A percentile compares a stretch with the other conserved stretches of the same genome.
These are phyloP conservation scores for Cynocephalus volans DNA, from an alignment of 2,113 vertebrate genomes.

Conservation along the genomic window DNA sequence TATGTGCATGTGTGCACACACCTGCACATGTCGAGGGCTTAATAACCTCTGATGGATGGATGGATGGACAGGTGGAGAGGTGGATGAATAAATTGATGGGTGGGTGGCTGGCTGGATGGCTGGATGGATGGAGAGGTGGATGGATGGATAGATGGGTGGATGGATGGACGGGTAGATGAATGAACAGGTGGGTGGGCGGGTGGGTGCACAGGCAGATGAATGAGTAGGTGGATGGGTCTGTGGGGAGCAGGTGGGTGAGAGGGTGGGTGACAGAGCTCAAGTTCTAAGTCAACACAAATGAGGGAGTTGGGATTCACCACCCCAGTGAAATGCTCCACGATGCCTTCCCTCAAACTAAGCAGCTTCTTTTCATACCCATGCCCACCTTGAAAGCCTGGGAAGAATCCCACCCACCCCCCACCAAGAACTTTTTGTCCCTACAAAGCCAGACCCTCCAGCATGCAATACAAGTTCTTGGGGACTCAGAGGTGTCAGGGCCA, in stretches of 20 bases:
- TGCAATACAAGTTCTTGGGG: not conserved
- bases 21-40: not conserved
- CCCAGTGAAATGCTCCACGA: not conserved
- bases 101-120: not conserved
- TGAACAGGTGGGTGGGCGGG: not conserved
- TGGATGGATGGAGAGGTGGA: not conserved
- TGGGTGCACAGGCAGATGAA: not conserved
- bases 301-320: not conserved
- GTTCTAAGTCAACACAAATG: not conserved
- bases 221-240: not conserved
- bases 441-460: not conserved
- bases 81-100: fast-evolving
- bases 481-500: not conserved
- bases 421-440: not conserved
- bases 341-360: not conserved
- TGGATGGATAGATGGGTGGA: too few relatives aligned
- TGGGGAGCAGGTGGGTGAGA: fast-evolving
- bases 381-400: not conserved
- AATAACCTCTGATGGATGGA: not conserved
- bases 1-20: not conserved
- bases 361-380: not conserved
- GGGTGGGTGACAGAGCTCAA: not conserved
- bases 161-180: fast-evolving
- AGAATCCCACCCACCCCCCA: too few relatives aligned
- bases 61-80: fast-evolving